Evolutionary conservation across 2,797 vertebrate genomes (phyloP).

Genomic region (Naso thynnoides): DNA sequence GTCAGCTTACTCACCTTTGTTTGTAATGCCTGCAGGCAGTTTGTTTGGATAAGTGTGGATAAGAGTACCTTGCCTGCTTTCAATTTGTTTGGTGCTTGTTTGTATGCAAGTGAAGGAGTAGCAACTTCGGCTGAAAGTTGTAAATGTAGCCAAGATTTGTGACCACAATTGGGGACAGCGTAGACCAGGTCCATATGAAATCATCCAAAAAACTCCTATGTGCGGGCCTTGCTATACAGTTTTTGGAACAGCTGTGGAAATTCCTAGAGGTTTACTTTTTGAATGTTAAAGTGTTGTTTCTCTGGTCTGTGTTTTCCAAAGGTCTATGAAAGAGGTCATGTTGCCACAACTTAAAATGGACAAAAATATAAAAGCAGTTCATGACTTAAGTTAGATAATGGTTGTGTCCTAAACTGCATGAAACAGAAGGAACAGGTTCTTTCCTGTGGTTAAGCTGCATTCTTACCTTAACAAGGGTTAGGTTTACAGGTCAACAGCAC

Average conservation of each 20-base stretch:
- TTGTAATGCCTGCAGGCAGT: background rate
- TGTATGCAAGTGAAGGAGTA: background rate
- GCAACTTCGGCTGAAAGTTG: background rate
- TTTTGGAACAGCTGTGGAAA: background rate
- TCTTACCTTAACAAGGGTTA: constrained; percentile 47
- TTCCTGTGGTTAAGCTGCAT: constrained; percentile 48
- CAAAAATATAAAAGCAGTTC: background rate
- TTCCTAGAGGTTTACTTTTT: background rate
- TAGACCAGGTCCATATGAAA: no score
- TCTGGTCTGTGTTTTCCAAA: background rate
- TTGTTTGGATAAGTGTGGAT: no score
- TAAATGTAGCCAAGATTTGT: no score
- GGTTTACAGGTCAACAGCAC: constrained; percentile 65
- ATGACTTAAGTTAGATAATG: background rate
- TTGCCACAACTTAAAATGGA: background rate
- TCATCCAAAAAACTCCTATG: background rate
- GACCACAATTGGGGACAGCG: no score
- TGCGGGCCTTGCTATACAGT: background rate
- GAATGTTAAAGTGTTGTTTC: background rate
- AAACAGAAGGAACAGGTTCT: constrained; percentile 34
- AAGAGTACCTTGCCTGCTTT: no score
- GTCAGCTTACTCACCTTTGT: background rate
- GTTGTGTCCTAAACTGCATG: background rate
- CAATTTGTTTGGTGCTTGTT: background rate
- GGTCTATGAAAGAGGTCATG: background rate